Conservation (phyloP, 2,888 invertebrate genomes). For the Hybos culiciformis region DNA sequence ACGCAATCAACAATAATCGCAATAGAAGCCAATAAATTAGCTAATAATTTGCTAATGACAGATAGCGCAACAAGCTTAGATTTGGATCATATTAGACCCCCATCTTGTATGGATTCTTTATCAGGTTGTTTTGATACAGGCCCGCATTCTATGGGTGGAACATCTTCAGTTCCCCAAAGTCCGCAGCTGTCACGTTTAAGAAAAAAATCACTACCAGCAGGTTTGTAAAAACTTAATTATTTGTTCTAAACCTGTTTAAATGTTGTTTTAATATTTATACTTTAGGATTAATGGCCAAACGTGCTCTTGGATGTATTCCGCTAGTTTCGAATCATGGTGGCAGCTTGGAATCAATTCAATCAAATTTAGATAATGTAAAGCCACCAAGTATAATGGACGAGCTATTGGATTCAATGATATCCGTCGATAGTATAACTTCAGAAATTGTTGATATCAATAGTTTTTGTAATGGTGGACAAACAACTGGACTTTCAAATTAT, state of each 20-base stretch:
- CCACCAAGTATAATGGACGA: slow-evolving; percentile 73
- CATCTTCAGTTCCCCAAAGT: slow-evolving; percentile 14
- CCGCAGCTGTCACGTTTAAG: slow-evolving; percentile 35
- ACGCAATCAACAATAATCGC: slow-evolving; percentile 59
- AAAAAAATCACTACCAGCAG: slow-evolving; percentile 57
- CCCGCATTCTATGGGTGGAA: not conserved
- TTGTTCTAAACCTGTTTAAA: no score
- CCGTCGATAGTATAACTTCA: slow-evolving; percentile 69
- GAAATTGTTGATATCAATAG: slow-evolving; percentile 65
- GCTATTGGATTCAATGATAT: slow-evolving; percentile 65
- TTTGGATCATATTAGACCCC: slow-evolving; percentile 60
- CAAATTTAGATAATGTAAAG: slow-evolving; percentile 64
- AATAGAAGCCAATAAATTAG: slow-evolving; percentile 58
- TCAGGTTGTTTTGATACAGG: slow-evolving; percentile 40
- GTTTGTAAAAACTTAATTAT: no score
- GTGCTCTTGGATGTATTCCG: slow-evolving; percentile 47
- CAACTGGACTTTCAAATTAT: slow-evolving; percentile 33
- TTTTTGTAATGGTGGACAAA: no score
- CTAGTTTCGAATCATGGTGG: slow-evolving; percentile 32
- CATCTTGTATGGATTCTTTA: slow-evolving; percentile 56
- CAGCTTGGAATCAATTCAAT: slow-evolving; percentile 48
- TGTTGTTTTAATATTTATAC: no score
- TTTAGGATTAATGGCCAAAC: slow-evolving; percentile 57
- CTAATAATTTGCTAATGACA: slow-evolving; percentile 37
- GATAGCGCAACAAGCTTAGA: slow-evolving; percentile 52